Conservation (phyloP, 2,113 vertebrate species). For the Greenwoodochromis staneri region DNA sequence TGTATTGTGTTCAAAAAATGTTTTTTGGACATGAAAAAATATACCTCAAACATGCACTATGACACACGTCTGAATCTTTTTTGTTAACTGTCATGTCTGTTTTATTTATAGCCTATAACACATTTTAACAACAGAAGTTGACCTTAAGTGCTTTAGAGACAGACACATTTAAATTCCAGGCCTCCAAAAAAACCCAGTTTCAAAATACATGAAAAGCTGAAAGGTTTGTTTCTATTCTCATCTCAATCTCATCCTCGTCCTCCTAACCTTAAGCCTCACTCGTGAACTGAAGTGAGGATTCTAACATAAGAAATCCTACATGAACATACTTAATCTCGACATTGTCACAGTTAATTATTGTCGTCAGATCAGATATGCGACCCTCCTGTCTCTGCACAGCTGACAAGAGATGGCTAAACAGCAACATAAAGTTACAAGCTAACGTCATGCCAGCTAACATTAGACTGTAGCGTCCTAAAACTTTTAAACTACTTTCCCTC, state of each 20-base stretch:
- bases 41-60: background rate
- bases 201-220: background rate
- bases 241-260: background rate
- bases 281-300: background rate
- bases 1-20: background rate
- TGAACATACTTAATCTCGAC: background rate
- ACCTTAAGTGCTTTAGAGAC: background rate
- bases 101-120: background rate
- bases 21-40: background rate
- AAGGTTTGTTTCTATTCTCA: background rate
- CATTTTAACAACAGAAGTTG: background rate
- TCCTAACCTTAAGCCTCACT: background rate
- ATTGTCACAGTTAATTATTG: background rate
- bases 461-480: background rate
- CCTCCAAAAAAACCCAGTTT: background rate
- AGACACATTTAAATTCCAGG: background rate
- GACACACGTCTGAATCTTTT: background rate
- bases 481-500: background rate
- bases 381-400: background rate
- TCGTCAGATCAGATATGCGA: background rate
- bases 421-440: background rate
- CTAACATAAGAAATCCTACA: background rate
- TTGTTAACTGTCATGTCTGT: background rate
- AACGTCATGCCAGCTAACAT: background rate
- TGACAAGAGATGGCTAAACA: background rate